These are phyloP conservation scores for Sesamia inferens DNA, from an alignment of 2,888 invertebrate species.

Conservation along the genomic window DNA sequence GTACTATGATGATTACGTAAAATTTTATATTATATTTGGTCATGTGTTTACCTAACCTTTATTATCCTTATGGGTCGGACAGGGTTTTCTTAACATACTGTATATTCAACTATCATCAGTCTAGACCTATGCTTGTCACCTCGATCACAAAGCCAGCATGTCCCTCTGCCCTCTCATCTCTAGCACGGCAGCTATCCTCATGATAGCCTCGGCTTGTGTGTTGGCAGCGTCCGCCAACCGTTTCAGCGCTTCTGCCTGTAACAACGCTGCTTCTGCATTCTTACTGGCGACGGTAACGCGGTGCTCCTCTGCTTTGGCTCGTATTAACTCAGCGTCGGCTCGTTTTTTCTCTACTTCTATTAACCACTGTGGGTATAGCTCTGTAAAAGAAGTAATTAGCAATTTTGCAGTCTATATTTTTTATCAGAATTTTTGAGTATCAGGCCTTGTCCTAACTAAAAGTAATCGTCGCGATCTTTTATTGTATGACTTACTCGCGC, in stretches of 20 bases:
- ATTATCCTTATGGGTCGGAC: too few species aligned
- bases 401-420: too few species aligned
- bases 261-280: slow-evolving; percentile 75
- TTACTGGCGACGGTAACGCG: slow-evolving; percentile 70
- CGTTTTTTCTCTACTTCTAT: slow-evolving; percentile 81
- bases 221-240: slow-evolving; percentile 77
- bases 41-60: too few species aligned
- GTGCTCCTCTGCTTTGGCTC: slow-evolving; percentile 78
- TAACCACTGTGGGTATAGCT: slow-evolving; percentile 81
- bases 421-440: background rate
- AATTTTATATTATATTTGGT: too few species aligned
- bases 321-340: slow-evolving; percentile 76
- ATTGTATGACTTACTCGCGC: background rate
- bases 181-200: slow-evolving; percentile 73
- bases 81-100: too few species aligned
- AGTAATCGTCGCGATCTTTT: background rate
- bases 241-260: slow-evolving; percentile 78
- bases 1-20: too few species aligned
- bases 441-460: background rate
- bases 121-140: too few species aligned
- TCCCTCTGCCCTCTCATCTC: slow-evolving; percentile 69
- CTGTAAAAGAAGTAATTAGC: slow-evolving; percentile 57
- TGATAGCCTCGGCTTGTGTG: slow-evolving; percentile 76
- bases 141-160: slow-evolving; percentile 53
- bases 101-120: too few species aligned